Evolutionary conservation across 1,140 invertebrate genomes (phyloP).

Genomic region (Parasteatoda tepidariorum): DNA sequence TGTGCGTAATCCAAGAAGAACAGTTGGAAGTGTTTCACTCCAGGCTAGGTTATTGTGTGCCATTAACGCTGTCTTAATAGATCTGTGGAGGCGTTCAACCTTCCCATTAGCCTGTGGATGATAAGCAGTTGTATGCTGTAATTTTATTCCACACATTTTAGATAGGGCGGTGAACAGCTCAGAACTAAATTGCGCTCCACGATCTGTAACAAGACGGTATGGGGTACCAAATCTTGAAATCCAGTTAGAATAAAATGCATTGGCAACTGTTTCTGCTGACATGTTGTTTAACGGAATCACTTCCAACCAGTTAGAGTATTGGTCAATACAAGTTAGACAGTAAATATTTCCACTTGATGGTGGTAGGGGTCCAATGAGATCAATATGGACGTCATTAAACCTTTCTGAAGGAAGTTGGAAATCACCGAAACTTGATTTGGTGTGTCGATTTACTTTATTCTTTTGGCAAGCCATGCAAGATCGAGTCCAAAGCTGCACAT

Average conservation of each 20-base stretch:
- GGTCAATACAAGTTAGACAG: constrained; percentile 69
- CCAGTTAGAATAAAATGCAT: constrained; percentile 66
- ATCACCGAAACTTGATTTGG: constrained; percentile 49
- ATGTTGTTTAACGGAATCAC: constrained; percentile 67
- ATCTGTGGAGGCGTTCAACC: constrained; percentile 62
- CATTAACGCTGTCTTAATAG: too few relatives aligned
- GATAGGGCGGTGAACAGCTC: neutral
- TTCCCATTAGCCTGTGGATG: constrained; percentile 67
- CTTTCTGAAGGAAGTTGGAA: neutral
- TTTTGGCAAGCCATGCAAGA: constrained; percentile 26
- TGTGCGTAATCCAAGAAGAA: too few relatives aligned
- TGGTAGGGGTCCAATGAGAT: constrained; percentile 71
- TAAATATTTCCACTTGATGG: constrained; percentile 66
- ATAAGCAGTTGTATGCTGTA: neutral
- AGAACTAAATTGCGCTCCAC: constrained; percentile 69
- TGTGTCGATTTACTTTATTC: neutral
- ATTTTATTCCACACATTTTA: neutral
- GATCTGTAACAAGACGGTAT: constrained; percentile 66
- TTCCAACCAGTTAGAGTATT: constrained; percentile 69
- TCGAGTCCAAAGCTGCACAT: neutral
- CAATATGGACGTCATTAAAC: too few relatives aligned
- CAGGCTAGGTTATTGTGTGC: too few relatives aligned
- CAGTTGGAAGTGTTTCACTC: too few relatives aligned
- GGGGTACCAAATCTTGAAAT: constrained; percentile 66
- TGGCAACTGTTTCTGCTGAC: constrained; percentile 66